Percentiles rank a stretch among this genome's conserved stretches.
Evolutionary conservation across 2,113 vertebrate genomes (phyloP).

Genomic region (Sula dactylatra): DNA sequence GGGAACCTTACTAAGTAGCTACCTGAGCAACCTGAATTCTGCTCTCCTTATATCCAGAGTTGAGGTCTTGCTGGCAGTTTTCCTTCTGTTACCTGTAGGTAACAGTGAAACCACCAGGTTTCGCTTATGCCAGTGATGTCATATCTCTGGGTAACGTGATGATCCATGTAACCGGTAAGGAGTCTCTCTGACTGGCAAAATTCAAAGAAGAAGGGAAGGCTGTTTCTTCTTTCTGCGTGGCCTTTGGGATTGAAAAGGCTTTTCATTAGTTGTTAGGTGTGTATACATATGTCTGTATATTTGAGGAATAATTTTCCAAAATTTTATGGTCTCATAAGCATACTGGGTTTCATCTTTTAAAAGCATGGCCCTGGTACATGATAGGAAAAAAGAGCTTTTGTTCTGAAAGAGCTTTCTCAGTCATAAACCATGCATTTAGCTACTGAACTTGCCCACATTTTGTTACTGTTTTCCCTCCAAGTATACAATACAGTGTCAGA

Average conservation of each 20-base stretch:
- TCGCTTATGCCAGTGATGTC: no score
- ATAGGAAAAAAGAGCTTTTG: slow-evolving; percentile 41
- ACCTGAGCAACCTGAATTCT: no score
- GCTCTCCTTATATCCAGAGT: no score
- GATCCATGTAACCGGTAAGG: neutral
- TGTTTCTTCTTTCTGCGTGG: neutral
- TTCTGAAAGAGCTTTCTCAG: slow-evolving; percentile 52
- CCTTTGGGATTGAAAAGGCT: slow-evolving; percentile 16
- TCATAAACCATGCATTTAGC: slow-evolving; percentile 55
- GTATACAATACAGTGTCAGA: slow-evolving; percentile 59
- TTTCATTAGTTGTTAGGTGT: slow-evolving; percentile 21
- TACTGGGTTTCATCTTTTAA: slow-evolving; percentile 7
- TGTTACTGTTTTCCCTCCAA: slow-evolving; percentile 55
- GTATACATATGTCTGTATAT: neutral
- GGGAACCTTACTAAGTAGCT: no score
- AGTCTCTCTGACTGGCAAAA: neutral
- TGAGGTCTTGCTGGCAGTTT: no score
- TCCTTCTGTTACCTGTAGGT: no score
- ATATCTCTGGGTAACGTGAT: neutral
- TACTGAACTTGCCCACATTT: slow-evolving; percentile 61
- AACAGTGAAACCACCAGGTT: no score
- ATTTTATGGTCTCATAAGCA: slow-evolving; percentile 34
- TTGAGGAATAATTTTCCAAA: slow-evolving; percentile 48
- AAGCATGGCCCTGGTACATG: neutral
- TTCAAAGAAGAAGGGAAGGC: neutral